Evolutionary conservation across 2,888 invertebrate genomes (phyloP).

Genomic region (Drosophila kambysellisi): DNA sequence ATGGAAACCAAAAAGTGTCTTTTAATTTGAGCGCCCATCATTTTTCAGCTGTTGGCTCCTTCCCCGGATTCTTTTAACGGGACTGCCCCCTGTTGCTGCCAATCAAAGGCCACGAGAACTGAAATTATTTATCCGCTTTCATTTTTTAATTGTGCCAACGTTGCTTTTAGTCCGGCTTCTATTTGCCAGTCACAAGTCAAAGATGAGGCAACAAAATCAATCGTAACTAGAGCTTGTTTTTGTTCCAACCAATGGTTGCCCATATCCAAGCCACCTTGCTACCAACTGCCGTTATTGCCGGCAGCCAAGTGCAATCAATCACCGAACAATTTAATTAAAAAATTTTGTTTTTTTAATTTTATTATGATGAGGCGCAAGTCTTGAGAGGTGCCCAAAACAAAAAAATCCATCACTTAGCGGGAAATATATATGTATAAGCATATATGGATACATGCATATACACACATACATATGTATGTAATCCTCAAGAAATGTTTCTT

Average conservation of each 20-base stretch:
- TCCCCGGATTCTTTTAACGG: background rate
- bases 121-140: slow-evolving; percentile 74
- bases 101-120: slow-evolving; percentile 66
- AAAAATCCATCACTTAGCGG: background rate
- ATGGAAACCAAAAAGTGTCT: slow-evolving; percentile 71
- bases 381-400: slow-evolving; percentile 6
- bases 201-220: slow-evolving; percentile 44
- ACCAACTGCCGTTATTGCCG: slow-evolving; percentile 1
- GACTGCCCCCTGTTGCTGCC: background rate
- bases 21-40: slow-evolving; percentile 65
- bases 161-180: slow-evolving; percentile 51
- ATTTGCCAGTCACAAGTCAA: slow-evolving; percentile 60
- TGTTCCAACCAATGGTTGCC: background rate
- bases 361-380: slow-evolving; percentile 39
- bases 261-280: background rate
- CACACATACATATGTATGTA: background rate
- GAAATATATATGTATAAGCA: background rate
- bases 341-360: slow-evolving; percentile 44
- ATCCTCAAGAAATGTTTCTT: background rate
- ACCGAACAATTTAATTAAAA: slow-evolving; percentile 74
- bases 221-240: slow-evolving; percentile 44
- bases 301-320: slow-evolving; percentile 73
- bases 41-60: slow-evolving; percentile 16
- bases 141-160: slow-evolving; percentile 71
- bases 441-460: background rate